These are phyloP conservation scores for Centroberyx gerrardi DNA, from an alignment of 2,797 vertebrate genomes.

Conservation along the genomic window DNA sequence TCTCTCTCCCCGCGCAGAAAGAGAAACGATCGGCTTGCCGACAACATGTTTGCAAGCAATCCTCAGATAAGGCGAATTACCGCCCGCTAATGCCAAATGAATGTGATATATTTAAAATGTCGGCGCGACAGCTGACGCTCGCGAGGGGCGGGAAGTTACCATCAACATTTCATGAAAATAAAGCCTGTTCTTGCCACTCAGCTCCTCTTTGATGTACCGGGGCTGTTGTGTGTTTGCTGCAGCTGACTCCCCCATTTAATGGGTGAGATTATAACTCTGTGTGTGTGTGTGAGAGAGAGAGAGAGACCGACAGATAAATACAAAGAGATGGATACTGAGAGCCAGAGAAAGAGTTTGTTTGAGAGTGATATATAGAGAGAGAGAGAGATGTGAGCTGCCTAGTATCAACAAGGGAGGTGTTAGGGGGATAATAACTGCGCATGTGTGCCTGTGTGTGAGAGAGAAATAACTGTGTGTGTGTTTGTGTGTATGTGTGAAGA, in stretches of 20 bases:
- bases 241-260: slow-evolving; percentile 57
- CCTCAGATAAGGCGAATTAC: slow-evolving; percentile 70
- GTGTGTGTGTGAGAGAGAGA: slow-evolving; percentile 23
- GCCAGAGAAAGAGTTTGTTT: background rate
- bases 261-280: slow-evolving; percentile 46
- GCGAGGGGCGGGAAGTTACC: slow-evolving; percentile 42
- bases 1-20: slow-evolving; percentile 24
- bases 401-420: slow-evolving; percentile 24
- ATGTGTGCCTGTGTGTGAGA: slow-evolving; percentile 7
- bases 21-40: slow-evolving; percentile 42
- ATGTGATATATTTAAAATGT: slow-evolving; percentile 63
- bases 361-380: background rate
- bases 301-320: slow-evolving; percentile 2
- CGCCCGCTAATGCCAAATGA: slow-evolving; percentile 65
- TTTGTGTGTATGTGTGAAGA: background rate
- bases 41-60: slow-evolving; percentile 73
- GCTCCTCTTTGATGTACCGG: slow-evolving; percentile 56
- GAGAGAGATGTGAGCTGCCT: slow-evolving; percentile 36
- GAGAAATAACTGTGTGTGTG: background rate
- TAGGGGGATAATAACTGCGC: slow-evolving; percentile 24
- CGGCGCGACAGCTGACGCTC: slow-evolving; percentile 48
- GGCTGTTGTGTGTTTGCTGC: slow-evolving; percentile 47
- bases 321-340: background rate
- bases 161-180: slow-evolving; percentile 60
- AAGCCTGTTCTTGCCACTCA: slow-evolving; percentile 61